These are phyloP conservation scores for Amia ocellicauda DNA, from an alignment of 2,113 vertebrate genomes.

Conservation along the genomic window DNA sequence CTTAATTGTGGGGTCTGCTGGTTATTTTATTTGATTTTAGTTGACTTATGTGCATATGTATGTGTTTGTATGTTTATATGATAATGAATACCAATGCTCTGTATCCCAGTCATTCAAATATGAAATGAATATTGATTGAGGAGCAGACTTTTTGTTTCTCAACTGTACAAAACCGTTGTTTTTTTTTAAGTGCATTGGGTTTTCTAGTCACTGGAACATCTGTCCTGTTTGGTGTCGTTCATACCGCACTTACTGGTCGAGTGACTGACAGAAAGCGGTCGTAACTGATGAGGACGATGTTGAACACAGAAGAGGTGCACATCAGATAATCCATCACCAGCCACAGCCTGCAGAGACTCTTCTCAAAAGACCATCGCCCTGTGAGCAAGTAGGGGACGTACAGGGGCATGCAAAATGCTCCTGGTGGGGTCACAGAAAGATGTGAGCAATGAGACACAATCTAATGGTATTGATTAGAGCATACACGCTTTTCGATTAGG, in stretches of 20 bases:
- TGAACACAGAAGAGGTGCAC: slow-evolving; percentile 85
- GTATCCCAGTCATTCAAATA: too few species aligned
- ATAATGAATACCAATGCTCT: too few species aligned
- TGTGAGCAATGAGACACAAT: background rate
- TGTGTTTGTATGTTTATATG: too few species aligned
- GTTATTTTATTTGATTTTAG: too few species aligned
- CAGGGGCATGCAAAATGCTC: slow-evolving; percentile 77
- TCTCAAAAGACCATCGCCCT: slow-evolving; percentile 70
- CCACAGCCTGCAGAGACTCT: slow-evolving; percentile 76
- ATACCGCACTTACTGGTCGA: slow-evolving; percentile 82
- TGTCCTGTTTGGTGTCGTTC: too few species aligned
- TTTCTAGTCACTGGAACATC: too few species aligned
- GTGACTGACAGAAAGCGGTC: slow-evolving; percentile 88
- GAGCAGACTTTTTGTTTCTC: too few species aligned
- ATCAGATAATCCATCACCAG: slow-evolving; percentile 79
- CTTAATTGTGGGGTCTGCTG: too few species aligned
- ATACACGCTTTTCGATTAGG: background rate
- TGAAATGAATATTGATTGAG: too few species aligned
- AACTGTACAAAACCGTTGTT: too few species aligned
- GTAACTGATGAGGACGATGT: slow-evolving; percentile 87
- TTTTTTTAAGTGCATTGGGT: too few species aligned
- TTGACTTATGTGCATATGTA: too few species aligned
- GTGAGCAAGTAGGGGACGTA: slow-evolving; percentile 78
- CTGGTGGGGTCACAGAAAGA: slow-evolving; percentile 50
- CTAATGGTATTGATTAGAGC: background rate